A percentile compares a stretch with the other conserved stretches of the same genome.
Evolutionary conservation across 2,113 vertebrate genomes (phyloP).

Genomic region (Ochotona curzoniae): DNA sequence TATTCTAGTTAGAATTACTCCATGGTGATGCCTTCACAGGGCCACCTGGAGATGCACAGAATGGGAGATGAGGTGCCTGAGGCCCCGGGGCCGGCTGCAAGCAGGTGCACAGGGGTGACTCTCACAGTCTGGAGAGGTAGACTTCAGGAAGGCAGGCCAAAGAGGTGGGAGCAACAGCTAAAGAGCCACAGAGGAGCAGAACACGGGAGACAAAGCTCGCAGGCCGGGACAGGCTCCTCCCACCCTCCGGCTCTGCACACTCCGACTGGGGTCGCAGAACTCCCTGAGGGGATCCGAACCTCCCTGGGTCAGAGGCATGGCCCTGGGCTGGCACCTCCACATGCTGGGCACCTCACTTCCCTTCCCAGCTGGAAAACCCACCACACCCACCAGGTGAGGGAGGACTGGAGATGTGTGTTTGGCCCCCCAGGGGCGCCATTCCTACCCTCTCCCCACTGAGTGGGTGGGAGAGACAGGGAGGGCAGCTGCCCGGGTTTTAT

Average conservation of each 20-base stretch:
- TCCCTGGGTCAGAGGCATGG: neutral
- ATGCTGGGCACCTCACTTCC: too few relatives aligned
- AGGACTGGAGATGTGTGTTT: neutral
- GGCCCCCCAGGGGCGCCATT: neutral
- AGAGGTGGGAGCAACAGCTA: too few relatives aligned
- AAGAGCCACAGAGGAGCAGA: too few relatives aligned
- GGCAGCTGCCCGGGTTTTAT: neutral
- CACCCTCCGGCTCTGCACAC: neutral
- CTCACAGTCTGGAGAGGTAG: too few relatives aligned
- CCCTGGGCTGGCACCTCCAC: neutral
- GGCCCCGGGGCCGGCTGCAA: neutral
- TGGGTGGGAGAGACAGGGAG: fast-evolving
- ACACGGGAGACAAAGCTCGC: too few relatives aligned
- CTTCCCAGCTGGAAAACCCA: neutral
- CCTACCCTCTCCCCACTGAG: neutral
- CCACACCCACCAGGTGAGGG: fast-evolving
- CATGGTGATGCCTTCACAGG: neutral
- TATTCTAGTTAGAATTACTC: neutral
- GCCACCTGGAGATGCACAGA: neutral
- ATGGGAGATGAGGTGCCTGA: fast-evolving
- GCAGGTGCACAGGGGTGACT: neutral
- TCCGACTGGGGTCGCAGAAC: neutral
- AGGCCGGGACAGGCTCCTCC: neutral
- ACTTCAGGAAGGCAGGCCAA: too few relatives aligned
- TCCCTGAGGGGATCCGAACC: neutral